Base-by-base conservation (phyloP, 2,797 vertebrate genomes). In the Catostomus latipinnis region DNA sequence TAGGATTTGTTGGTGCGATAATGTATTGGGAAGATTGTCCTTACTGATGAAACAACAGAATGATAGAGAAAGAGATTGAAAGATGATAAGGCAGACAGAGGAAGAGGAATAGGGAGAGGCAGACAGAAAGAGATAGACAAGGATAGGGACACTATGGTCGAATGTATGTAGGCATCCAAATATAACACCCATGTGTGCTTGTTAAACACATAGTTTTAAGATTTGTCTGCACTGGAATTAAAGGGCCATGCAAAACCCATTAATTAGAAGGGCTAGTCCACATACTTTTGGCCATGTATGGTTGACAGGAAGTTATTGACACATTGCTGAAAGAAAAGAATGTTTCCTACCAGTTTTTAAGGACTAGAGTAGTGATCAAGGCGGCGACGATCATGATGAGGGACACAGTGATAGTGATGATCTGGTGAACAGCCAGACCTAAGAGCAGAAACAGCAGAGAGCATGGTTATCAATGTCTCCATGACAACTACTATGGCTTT, bases 331-430 rank as follows among this genome's bases (percentile, higher is more conserved):
- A 88, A 86, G 88, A 91, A 93, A 92, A 91, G 93, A 94, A 93
- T 92, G 92, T 88, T 92, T 93, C 98, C 96, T 98, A 99, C 98
- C 98, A 99, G 92, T 98, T 99, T 95, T 99, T 99, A 96, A 99
- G 97, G 95, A 99, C 98, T 89, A 99, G 96, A 88, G 98, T 99
- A 91, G 97, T 99, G 90, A 99, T 98, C 96, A 99, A 96, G 91
- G 98, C 98, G 69, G 98, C 98, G 75, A 98, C 96, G 90, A 99
- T 96, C 98, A 99, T 99, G 90, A 99, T 98, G 93, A 99, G 97
- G 91, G 98, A 99, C 93, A 99, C 97, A 86, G 98, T 98, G 94
- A 99, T 98, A 89, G 98, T 99, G 93, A 99, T 97, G 86, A 99
- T 96, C 96, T 99, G 98, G 94, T 99, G 98, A 86, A 98, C 96